Conservation (phyloP, 2,888 invertebrate species). For the Meandrusa payeni region DNA sequence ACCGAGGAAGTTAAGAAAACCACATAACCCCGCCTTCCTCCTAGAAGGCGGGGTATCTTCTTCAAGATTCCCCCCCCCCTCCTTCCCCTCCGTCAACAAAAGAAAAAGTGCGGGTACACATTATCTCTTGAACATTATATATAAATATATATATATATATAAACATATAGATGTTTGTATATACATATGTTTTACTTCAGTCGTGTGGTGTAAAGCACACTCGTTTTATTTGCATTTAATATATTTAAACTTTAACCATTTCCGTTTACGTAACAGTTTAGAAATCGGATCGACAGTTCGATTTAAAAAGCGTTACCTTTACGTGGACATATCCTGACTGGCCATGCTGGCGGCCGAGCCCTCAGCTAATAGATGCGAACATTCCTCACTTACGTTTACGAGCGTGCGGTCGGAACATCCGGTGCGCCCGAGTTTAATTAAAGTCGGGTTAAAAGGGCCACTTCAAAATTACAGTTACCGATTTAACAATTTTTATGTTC, state of each 20-base stretch:
- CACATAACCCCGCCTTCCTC: too few species aligned
- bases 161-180: too few species aligned
- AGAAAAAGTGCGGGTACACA: too few species aligned
- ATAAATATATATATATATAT: too few species aligned
- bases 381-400: slow-evolving; percentile 24
- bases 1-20: too few species aligned
- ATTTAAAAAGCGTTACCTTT: slow-evolving; percentile 7
- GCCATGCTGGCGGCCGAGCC: slow-evolving; percentile 10
- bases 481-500: slow-evolving; percentile 1
- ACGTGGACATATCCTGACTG: slow-evolving; percentile 12
- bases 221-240: too few species aligned
- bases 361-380: slow-evolving; percentile 15
- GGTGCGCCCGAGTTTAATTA: slow-evolving; percentile 21
- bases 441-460: slow-evolving; percentile 13
- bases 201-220: too few species aligned
- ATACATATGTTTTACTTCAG: too few species aligned
- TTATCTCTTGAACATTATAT: too few species aligned
- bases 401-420: slow-evolving; percentile 28
- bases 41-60: too few species aligned
- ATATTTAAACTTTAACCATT: background rate
- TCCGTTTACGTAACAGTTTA: slow-evolving; percentile 1
- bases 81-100: too few species aligned
- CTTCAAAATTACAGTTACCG: slow-evolving; percentile 13
- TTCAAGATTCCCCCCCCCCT: too few species aligned
- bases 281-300: slow-evolving; percentile 6